Evolutionary conservation across 2,888 invertebrate genomes (phyloP).

Genomic region (Hoplodrina blanda): DNA sequence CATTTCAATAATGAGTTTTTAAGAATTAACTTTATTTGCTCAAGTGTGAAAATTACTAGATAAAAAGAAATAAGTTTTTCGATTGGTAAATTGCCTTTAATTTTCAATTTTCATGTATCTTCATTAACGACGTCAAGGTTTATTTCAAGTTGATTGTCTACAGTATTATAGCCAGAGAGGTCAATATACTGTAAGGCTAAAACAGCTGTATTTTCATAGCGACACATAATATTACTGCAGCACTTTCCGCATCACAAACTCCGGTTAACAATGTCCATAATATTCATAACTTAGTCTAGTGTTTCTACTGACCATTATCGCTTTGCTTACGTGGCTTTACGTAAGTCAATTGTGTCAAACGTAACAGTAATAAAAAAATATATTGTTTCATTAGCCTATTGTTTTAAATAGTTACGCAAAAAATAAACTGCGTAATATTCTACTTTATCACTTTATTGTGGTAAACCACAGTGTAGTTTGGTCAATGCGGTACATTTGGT

Average conservation of each 20-base stretch:
- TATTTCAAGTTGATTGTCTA: background rate
- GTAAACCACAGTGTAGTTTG: background rate
- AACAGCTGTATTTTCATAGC: constrained; percentile 22
- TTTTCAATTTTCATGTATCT: background rate
- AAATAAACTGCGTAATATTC: background rate
- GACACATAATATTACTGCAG: constrained; percentile 4
- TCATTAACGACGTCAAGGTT: constrained; percentile 6
- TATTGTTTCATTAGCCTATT: background rate
- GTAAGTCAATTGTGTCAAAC: constrained; percentile 15
- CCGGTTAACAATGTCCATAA: background rate
- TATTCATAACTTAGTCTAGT: constrained; percentile 8
- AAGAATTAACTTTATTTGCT: background rate
- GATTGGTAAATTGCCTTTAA: background rate
- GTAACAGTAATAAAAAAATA: constrained; percentile 1
- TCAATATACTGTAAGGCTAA: constrained; percentile 18
- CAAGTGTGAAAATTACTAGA: background rate
- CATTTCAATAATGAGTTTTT: constrained; percentile 4
- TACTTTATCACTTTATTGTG: background rate
- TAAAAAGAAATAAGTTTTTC: background rate
- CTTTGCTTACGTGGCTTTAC: constrained; percentile 15
- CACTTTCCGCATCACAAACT: constrained; percentile 22
- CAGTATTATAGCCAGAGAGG: background rate
- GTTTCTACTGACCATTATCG: constrained; percentile 1
- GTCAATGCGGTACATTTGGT: background rate
- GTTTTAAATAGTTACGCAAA: constrained; percentile 2